Conservation (phyloP, 2,797 vertebrate genomes). For the Coendou prehensilis region DNA sequence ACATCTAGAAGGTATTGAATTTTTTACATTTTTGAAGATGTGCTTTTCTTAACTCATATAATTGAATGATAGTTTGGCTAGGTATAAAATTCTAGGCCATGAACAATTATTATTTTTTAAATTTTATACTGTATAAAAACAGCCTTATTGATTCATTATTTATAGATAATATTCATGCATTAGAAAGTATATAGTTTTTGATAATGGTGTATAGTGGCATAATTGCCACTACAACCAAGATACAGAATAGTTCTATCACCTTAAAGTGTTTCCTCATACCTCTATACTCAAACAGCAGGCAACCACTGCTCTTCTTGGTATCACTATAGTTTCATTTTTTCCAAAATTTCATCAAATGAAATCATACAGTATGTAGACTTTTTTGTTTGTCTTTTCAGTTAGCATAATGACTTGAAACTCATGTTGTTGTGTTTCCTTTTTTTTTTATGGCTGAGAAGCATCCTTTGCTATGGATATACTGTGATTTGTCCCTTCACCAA, state of each 20-base stretch:
- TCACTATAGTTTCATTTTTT: background rate
- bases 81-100: constrained; percentile 54
- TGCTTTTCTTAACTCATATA: constrained; percentile 18
- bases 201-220: background rate
- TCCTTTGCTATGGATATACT: background rate
- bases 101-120: background rate
- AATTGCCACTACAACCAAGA: background rate
- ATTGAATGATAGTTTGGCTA: constrained; percentile 33
- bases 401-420: background rate
- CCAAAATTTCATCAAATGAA: background rate
- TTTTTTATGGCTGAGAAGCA: background rate
- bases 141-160: background rate
- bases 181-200: background rate
- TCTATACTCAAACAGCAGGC: background rate
- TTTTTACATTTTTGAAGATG: constrained; percentile 29
- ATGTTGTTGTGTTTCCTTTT: background rate
- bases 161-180: background rate
- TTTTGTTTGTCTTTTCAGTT: background rate
- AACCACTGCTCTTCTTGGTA: background rate
- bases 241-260: background rate
- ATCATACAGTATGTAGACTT: background rate
- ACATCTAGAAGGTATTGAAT: background rate
- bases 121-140: background rate
- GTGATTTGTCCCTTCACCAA: background rate
- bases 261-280: background rate